Percentiles rank a stretch among this genome's conserved stretches.
These are phyloP conservation scores for Drosophila lacicola DNA, from an alignment of 2,888 invertebrate genomes.

Conservation along the genomic window DNA sequence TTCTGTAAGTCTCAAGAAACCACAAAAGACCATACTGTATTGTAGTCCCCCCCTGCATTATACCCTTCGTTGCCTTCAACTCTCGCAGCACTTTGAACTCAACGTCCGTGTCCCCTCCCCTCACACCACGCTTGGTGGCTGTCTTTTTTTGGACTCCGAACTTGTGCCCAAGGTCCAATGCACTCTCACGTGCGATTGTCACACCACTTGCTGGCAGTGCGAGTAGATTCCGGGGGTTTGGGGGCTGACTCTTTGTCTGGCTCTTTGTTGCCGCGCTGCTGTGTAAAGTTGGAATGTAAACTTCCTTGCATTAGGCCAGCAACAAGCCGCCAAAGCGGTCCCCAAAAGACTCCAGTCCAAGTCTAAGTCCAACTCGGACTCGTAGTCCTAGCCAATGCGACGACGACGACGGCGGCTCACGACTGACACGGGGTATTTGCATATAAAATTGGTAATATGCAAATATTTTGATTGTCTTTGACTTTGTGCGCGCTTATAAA, in stretches of 20 bases:
- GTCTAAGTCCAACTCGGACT: conserved; percentile 29
- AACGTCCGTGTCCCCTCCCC: conserved; percentile 5
- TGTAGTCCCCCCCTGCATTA: not conserved
- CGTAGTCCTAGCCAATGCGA: conserved; percentile 51
- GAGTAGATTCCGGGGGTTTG: conserved; percentile 30
- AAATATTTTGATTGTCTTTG: conserved; percentile 85
- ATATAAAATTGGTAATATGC: conserved; percentile 84
- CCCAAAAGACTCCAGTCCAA: conserved; percentile 52
- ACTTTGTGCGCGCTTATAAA: conserved; percentile 81
- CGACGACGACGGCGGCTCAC: conserved; percentile 64
- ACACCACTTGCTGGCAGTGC: conserved; percentile 65
- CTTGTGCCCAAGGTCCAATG: conserved; percentile 59
- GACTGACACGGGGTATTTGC: conserved; percentile 80
- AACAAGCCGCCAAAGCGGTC: conserved; percentile 72
- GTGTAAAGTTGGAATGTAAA: conserved; percentile 72
- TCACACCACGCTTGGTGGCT: not conserved
- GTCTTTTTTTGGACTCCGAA: conserved; percentile 18
- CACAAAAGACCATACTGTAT: not conserved
- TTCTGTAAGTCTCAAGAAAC: conserved; percentile 11
- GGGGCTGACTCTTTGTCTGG: conserved; percentile 59
- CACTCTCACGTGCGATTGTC: conserved; percentile 78
- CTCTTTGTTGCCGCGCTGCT: conserved; percentile 52
- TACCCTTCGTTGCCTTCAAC: conserved; percentile 3
- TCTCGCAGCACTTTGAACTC: conserved; percentile 50
- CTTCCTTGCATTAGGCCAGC: conserved; percentile 43